Base-by-base conservation (phyloP, 2,888 invertebrate genomes). In the Enoplolaimus lenunculus region DNA sequence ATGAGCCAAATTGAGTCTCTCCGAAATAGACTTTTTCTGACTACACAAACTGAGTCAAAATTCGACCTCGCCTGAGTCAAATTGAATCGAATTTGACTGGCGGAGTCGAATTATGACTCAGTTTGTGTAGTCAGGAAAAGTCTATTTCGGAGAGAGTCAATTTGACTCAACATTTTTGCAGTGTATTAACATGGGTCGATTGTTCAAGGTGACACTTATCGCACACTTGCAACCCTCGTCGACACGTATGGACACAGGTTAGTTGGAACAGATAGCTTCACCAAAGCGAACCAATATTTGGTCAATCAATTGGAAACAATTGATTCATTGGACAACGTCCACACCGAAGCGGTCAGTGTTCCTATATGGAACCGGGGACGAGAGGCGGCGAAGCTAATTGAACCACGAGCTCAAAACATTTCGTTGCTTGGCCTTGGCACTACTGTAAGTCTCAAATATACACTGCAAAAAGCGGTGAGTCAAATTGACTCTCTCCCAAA, bases 371-470 rank as follows among this genome's bases (percentile, higher is more conserved):
- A 31, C 3, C 67, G 90, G 78, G 89, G 89, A 2, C 82, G 85
- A 68, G 90, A 90, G 83, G 85, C 83, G 68, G 86, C 87, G 16
- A 84, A 84, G 2, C 83, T 90, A 81, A 74, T 89, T 2, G 78
- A 84, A 75, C 90, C 90, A 7, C 82, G 88, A 74, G 73, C 78
- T 0, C 86, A 88, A 75, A 82, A 86, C 62, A 81, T 90, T 35
- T 83, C 84, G 0, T 82, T 90, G 69, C 80, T 90, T 60, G 89
- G 90, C 2, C 82, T 90, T 0, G 90, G 90, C 1, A 82, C 82
- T 71, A 88, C 87, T 77, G 83, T 88, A 0, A 87, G 86, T 64
- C 90, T 90, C 21, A 85, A 7, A 21, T 7, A 87, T 62, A 81
- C n/a, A n/a, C n/a, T n/a, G n/a, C n/a, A n/a, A n/a, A n/a, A n/a